These are phyloP conservation scores for Syritta pipiens DNA, from an alignment of 2,888 invertebrate species.

Conservation along the genomic window DNA sequence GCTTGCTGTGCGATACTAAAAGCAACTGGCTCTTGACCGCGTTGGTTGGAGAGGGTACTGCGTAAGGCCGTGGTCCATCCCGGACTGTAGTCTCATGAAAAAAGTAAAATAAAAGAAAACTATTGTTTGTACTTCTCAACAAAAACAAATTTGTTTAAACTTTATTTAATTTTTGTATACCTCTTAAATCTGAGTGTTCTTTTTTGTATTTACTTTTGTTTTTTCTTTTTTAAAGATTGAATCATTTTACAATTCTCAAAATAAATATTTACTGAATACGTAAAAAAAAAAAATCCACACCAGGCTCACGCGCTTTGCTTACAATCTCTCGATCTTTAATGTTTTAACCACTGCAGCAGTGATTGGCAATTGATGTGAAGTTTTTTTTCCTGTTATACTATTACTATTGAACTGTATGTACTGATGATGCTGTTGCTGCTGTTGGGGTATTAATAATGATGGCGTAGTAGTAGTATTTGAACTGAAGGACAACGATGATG, in stretches of 20 bases:
- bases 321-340: slow-evolving; percentile 46
- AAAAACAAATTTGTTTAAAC: slow-evolving; percentile 66
- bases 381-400: slow-evolving; percentile 39
- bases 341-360: slow-evolving; percentile 37
- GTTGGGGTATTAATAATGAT: slow-evolving; percentile 39
- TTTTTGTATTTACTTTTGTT: slow-evolving; percentile 1
- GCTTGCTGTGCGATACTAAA: no score
- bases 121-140: slow-evolving; percentile 61
- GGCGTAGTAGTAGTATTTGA: no score
- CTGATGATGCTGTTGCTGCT: slow-evolving; percentile 39
- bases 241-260: slow-evolving; percentile 58
- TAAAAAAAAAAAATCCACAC: slow-evolving; percentile 42
- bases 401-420: slow-evolving; percentile 50
- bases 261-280: slow-evolving; percentile 59
- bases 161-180: slow-evolving; percentile 67
- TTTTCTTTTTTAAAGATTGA: slow-evolving; percentile 36
- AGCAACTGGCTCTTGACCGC: no score
- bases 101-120: neutral
- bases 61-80: no score
- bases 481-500: slow-evolving; percentile 50
- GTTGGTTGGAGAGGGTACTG: no score
- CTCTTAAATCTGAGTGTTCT: slow-evolving; percentile 56
- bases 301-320: slow-evolving; percentile 41
- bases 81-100: no score
- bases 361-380: slow-evolving; percentile 50